Evolutionary conservation across 2,113 vertebrate genomes (phyloP).

Genomic region (Phoenicopterus ruber): DNA sequence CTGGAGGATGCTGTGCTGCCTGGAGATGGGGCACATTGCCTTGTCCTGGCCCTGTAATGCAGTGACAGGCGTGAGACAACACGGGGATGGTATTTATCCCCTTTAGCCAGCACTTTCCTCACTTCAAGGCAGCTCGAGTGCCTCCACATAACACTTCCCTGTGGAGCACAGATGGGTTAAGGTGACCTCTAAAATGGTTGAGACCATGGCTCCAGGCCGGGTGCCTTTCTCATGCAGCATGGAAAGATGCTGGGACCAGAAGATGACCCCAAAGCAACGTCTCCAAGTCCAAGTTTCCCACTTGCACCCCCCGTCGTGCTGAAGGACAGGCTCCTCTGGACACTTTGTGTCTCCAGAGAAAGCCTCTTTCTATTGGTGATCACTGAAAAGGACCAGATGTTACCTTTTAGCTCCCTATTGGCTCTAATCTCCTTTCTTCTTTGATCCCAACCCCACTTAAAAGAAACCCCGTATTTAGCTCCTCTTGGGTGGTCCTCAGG

Average conservation of each 20-base stretch:
- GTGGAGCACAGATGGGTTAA: neutral
- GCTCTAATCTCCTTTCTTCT: conserved; percentile 66
- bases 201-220: neutral
- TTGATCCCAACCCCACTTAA: conserved; percentile 62
- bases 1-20: neutral
- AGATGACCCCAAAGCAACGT: neutral
- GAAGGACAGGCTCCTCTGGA: neutral
- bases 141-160: neutral
- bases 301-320: neutral
- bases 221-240: neutral
- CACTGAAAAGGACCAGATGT: conserved; percentile 38
- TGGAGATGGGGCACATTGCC: neutral
- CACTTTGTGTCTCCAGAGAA: neutral
- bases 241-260: neutral
- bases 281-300: neutral
- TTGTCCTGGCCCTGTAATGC: neutral
- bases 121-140: neutral
- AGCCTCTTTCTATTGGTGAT: conserved; percentile 26
- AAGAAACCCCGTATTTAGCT: conserved; percentile 62
- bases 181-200: neutral
- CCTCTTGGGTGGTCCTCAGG: conserved; percentile 66
- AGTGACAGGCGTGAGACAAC: neutral
- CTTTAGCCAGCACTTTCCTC: neutral
- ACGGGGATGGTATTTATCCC: neutral
- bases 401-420: conserved; percentile 63